These are phyloP conservation scores for Pseudolaguvia tuberculata DNA, from an alignment of 2,113 vertebrate species.

Conservation along the genomic window DNA sequence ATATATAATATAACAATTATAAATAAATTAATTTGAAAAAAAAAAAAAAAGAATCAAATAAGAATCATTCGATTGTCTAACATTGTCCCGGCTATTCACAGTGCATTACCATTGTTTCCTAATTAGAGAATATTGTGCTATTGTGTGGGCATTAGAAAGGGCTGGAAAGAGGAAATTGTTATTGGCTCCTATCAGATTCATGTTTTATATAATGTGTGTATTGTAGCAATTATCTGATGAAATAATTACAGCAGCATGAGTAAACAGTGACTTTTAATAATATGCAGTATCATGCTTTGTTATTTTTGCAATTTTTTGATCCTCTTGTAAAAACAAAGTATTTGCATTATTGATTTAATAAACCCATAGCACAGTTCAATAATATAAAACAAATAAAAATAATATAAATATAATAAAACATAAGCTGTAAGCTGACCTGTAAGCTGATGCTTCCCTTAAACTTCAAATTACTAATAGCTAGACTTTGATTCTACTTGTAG, in stretches of 20 bases:
- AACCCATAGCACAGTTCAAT: too few relatives aligned
- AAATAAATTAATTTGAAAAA: too few relatives aligned
- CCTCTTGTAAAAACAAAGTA: too few relatives aligned
- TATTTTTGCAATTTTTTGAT: too few relatives aligned
- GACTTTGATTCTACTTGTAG: too few relatives aligned
- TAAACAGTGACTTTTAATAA: constrained; percentile 2
- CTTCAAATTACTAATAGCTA: too few relatives aligned
- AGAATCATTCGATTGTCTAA: background rate
- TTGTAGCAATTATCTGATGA: background rate
- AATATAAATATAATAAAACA: too few relatives aligned
- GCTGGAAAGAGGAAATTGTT: background rate
- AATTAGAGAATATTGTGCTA: background rate
- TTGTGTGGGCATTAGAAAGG: background rate
- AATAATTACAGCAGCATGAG: constrained; percentile 26
- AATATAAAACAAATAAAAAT: too few relatives aligned
- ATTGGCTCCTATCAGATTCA: background rate
- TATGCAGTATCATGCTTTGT: background rate
- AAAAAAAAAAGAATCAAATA: too few relatives aligned
- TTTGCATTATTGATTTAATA: background rate
- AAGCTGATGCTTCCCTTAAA: too few relatives aligned
- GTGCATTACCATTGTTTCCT: background rate
- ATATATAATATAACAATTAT: too few relatives aligned
- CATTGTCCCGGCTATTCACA: background rate
- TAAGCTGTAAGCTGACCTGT: too few relatives aligned
- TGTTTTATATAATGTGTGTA: background rate